These are phyloP conservation scores for Calameuta filiformis DNA, from an alignment of 2,888 invertebrate species.

Conservation along the genomic window DNA sequence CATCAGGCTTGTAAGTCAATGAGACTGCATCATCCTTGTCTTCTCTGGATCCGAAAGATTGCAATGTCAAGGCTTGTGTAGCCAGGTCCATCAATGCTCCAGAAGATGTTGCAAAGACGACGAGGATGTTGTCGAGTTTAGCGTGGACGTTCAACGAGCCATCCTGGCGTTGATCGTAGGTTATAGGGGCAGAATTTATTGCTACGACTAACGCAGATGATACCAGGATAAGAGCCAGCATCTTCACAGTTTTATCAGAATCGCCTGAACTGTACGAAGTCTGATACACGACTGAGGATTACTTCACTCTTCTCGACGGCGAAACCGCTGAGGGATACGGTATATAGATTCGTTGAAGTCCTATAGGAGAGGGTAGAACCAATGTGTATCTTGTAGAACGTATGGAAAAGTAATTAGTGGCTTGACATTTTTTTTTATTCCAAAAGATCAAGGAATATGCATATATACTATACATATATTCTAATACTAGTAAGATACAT, in stretches of 20 bases:
- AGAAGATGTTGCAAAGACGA: conserved; percentile 73
- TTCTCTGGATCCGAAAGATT: conserved; percentile 16
- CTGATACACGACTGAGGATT: conserved; percentile 41
- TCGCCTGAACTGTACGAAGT: conserved; percentile 37
- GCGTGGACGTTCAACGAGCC: conserved; percentile 81
- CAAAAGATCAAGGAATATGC: too few relatives aligned
- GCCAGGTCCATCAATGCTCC: conserved; percentile 54
- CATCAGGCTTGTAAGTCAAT: neutral
- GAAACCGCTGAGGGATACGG: neutral
- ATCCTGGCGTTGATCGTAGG: conserved; percentile 80
- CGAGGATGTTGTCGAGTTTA: conserved; percentile 79
- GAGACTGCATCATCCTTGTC: conserved; percentile 15
- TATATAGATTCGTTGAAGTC: neutral
- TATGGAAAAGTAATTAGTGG: neutral
- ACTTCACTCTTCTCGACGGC: neutral
- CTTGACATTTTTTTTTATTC: neutral
- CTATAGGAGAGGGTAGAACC: neutral
- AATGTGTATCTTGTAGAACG: neutral
- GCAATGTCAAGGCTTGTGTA: conserved; percentile 44
- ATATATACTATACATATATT: neutral
- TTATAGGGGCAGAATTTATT: conserved; percentile 49
- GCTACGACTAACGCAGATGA: neutral
- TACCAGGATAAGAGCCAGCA: neutral
- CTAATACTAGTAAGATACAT: neutral
- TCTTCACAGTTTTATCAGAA: neutral